phyloP scores from a whole-genome alignment of 2,797 vertebrate species.

The Spondyliosoma cantharus region DNA sequence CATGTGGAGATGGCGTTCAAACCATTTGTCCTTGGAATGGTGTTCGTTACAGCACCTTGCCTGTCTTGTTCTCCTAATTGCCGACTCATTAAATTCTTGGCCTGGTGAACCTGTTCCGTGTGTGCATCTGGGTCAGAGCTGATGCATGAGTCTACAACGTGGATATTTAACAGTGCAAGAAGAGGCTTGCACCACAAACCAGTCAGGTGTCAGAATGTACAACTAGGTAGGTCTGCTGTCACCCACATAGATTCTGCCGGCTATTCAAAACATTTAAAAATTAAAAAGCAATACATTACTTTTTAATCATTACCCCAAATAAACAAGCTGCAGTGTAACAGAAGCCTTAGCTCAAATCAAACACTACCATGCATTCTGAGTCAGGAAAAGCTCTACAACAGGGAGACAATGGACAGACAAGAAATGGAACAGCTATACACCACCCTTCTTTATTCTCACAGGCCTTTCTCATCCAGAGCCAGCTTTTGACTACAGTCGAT shows the following conservation, averaged over 20 bases:
- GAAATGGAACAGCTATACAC: conserved; percentile 23
- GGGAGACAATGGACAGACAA: conserved; percentile 42
- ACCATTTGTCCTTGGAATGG: background rate
- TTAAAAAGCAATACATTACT: background rate
- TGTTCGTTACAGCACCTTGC: conserved; percentile 30
- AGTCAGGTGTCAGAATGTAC: background rate
- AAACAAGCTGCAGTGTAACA: background rate
- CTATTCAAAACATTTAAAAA: background rate
- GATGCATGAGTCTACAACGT: background rate
- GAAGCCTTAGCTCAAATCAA: conserved; percentile 1
- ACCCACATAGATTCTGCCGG: background rate
- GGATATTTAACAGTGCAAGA: conserved; percentile 17
- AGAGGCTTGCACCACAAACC: background rate
- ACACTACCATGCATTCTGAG: conserved; percentile 25
- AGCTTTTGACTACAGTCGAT: conserved; percentile 1
- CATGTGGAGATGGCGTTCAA: conserved; percentile 27
- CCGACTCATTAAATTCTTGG: conserved; percentile 21
- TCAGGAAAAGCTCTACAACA: conserved; percentile 34
- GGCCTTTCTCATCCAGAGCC: conserved; percentile 16
- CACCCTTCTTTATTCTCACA: conserved; percentile 10
- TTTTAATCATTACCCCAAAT: background rate
- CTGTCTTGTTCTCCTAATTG: conserved; percentile 29
- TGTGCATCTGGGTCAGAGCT: conserved; percentile 33
- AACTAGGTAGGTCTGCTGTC: background rate
- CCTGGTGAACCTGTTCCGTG: conserved; percentile 52